Evolutionary conservation across 2,797 vertebrate genomes (phyloP), one percentile per base, ranked within the genome.

Genomic region (Eleutherodactylus coqui): DNA sequence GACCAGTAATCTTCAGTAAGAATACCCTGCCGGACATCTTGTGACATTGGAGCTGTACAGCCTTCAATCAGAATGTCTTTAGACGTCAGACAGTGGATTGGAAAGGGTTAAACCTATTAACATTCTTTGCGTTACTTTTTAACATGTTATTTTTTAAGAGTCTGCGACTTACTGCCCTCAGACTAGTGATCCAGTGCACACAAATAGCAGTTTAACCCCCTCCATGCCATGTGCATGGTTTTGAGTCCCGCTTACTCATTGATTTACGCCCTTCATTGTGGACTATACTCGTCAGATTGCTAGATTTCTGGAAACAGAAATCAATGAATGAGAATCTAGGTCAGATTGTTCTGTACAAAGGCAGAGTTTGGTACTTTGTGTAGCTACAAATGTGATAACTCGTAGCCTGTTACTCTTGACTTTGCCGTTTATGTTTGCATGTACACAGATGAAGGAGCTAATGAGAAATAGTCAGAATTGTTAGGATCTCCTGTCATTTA

Each of bases 271-370:
- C 8, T 38, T 55, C 34, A 13, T 38, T 77, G 51, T 58, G 36
- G 29, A 64, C 43, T 27, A 6, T n/a, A 51, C 29, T 38, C 58
- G 70, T 69, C 47, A 24, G n/a, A 79, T 41, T 16, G 32, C 19
- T 17, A 16, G 36, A n/a, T 60, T 75, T 55, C 53, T 64, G n/a
- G 36, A 70, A 41, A 38, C 51, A 62, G 21, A 36, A 76, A 75
- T 84, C 55, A 64, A 32, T 72, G n/a, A 45, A 9, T 85, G 16
- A 55, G 75, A 79, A 85, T 85, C 62, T 85, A 70, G 83, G 75
- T 85, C 75, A 85, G 45, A 41, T 34, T 85, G 75, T 85, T 85
- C 36, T 79, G 32, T 75, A 47, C 17, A 72, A 79, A 49, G 78
- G 69, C 27, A 69, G 47, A 58, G 49, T 45, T 72, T 72, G 49